A percentile compares a stretch with the other conserved stretches of the same genome.
phyloP scores from a whole-genome alignment of 64 coral and sea anemone species.

The Porites lutea region DNA sequence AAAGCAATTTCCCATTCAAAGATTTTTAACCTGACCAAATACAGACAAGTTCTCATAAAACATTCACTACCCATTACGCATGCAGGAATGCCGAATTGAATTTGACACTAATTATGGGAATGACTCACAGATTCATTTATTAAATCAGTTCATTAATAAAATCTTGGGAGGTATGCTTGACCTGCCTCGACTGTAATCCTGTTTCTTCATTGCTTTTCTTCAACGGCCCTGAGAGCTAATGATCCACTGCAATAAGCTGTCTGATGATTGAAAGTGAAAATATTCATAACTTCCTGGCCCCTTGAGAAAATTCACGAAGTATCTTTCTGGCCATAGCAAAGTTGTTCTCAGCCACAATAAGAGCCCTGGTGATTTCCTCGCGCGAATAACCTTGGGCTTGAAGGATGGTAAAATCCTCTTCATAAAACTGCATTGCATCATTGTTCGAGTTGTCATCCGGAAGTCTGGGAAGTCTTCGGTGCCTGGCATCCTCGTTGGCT shows the following conservation, averaged over 20 bases:
- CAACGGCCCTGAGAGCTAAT: not conserved
- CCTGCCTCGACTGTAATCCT: not conserved
- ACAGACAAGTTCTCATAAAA: too few species aligned
- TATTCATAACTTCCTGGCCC: constrained; percentile 23
- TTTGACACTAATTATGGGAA: too few species aligned
- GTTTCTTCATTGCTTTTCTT: not conserved
- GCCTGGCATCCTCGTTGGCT: constrained; percentile 5
- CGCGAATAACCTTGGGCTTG: constrained; percentile 93
- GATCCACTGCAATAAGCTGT: not conserved
- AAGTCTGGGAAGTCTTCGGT: constrained; percentile 1
- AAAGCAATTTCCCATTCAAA: too few species aligned
- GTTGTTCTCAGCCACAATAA: constrained; percentile 98
- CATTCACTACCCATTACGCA: too few species aligned
- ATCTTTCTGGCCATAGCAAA: constrained; percentile 99
- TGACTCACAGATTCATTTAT: not conserved
- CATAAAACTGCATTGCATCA: constrained; percentile 91
- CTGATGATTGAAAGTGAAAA: too few species aligned
- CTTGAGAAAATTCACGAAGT: constrained; percentile 85
- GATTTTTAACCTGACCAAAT: too few species aligned
- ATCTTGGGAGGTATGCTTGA: not conserved
- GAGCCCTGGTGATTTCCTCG: constrained; percentile 92
- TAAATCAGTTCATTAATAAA: not conserved
- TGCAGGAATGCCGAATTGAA: too few species aligned
- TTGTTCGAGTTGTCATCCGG: constrained; percentile 34
- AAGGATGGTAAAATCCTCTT: constrained; percentile 99